Evolutionary conservation across 2,888 invertebrate genomes (phyloP).

Genomic region (Bellardia bayeri): DNA sequence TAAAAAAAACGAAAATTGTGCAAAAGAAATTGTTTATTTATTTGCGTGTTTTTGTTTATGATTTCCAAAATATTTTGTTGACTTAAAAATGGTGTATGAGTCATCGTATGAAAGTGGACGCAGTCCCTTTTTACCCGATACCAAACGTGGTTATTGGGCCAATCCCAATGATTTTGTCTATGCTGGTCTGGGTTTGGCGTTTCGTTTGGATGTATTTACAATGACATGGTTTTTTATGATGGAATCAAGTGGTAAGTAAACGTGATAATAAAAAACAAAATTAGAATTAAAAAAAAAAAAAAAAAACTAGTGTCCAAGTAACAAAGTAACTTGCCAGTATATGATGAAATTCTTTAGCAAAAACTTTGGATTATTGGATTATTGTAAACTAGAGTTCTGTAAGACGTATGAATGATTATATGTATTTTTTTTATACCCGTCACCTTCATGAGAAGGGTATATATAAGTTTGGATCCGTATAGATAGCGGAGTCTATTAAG

Average conservation of each 20-base stretch:
- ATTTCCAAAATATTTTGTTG: constrained; percentile 24
- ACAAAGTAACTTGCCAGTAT: no score
- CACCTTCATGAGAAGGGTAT: no score
- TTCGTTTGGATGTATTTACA: constrained; percentile 90
- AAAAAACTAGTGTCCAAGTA: no score
- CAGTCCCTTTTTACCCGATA: constrained; percentile 80
- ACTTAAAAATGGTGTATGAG: constrained; percentile 79
- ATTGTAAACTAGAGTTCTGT: no score
- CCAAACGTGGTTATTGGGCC: constrained; percentile 88
- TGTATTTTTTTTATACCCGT: no score
- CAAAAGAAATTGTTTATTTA: constrained; percentile 7
- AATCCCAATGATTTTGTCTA: constrained; percentile 90
- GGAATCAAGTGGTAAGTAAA: constrained; percentile 80
- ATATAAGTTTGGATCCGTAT: no score
- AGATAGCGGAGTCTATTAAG: no score
- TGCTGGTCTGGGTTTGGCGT: constrained; percentile 91
- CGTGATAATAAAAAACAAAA: background rate
- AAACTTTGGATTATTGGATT: no score
- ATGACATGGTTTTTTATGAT: constrained; percentile 82
- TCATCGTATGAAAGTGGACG: constrained; percentile 81
- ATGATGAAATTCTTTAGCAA: no score
- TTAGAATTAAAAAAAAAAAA: no score
- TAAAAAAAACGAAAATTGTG: background rate
- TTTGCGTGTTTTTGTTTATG: constrained; percentile 9
- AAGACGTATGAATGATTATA: no score